Conservation (phyloP, 92 coral and sea anemone genomes). For the Palythoa grandiflora region DNA sequence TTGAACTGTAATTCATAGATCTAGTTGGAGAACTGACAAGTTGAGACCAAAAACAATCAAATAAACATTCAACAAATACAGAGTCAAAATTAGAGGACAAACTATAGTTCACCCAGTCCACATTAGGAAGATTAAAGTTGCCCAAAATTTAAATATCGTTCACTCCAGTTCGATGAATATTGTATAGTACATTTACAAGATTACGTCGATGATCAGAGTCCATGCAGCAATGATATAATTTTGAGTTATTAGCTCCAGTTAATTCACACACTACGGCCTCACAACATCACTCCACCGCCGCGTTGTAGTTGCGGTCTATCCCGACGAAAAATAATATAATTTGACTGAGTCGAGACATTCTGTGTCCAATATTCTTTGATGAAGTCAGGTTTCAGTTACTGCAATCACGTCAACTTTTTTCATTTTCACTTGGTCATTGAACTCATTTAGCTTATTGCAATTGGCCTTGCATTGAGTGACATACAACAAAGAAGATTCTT, state of each 20-base stretch:
- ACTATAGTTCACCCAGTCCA: slow-evolving; percentile 8
- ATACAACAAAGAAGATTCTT: slow-evolving; percentile 47
- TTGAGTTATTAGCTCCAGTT: background rate
- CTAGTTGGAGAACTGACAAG: slow-evolving; percentile 12
- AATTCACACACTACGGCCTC: slow-evolving; percentile 43
- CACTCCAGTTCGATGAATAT: slow-evolving; percentile 31
- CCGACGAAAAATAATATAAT: slow-evolving; percentile 39
- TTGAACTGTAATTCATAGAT: slow-evolving; percentile 10
- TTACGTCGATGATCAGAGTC: background rate
- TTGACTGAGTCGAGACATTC: slow-evolving; percentile 40
- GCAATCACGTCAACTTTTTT: slow-evolving; percentile 38
- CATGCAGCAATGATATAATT: slow-evolving; percentile 26
- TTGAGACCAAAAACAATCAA: slow-evolving; percentile 29
- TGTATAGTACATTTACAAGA: slow-evolving; percentile 8
- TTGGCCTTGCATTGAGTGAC: slow-evolving; percentile 51
- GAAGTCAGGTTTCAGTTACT: slow-evolving; percentile 53
- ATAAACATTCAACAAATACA: slow-evolving; percentile 22
- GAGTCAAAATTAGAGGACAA: background rate
- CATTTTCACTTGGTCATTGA: slow-evolving; percentile 45
- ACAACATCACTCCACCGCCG: slow-evolving; percentile 47
- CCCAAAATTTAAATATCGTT: slow-evolving; percentile 16
- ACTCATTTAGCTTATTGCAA: slow-evolving; percentile 55
- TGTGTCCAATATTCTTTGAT: slow-evolving; percentile 55
- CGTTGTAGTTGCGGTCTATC: slow-evolving; percentile 41
- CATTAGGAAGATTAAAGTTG: background rate